Base-by-base conservation (phyloP, 2,113 vertebrate genomes). In the Xenotilapia longispinis region DNA sequence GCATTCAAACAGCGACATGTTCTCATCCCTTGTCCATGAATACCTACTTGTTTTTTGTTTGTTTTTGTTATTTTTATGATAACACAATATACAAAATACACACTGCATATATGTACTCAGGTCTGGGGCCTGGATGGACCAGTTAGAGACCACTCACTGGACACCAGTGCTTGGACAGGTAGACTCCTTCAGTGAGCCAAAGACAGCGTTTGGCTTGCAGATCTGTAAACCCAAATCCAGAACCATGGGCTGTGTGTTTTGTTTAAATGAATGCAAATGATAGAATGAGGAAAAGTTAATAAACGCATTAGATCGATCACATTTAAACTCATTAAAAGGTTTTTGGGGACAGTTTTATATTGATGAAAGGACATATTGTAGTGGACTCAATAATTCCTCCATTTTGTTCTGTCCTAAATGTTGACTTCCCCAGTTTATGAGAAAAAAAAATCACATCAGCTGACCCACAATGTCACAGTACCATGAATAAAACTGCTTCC, bases 281-380 rank as follows among this genome's bases (percentile, higher is more conserved):
- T 51, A 19, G 4, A 51, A 19, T 9, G 7, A 51, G 2, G 17
- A 19, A 51, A 51, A 5, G 17, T 51, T 1, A 51, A 51, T 51
- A 19, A 19, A 51, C 4, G 0, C 7, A 51, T 51, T 19, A 51
- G 47, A 51, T 51, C 8, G 4, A 51, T 19, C 47, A 51, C 0
- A 51, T 51, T 51, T 51, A 51, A 19, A 51, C 1, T 51, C 47
- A 5, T 0, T 0, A 49, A 19, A 51, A 49, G 15, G 15, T 2
- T 51, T 51, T 1, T 51, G 47, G 4, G 8, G 17, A 51, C 15
- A 51, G 47, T 51, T 51, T 51, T 51, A 19, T 19, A 19, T 19
- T 19, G 17, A 51, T 19, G 49, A 0, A 19, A 51, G 49, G 2
- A 51, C 4, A 51, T 51, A 5, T 51, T 51, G 3, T 51, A 3